Evolutionary conservation across 2,113 vertebrate genomes (phyloP), one percentile per base, ranked within the genome.

Genomic region (Theristicus caerulescens): DNA sequence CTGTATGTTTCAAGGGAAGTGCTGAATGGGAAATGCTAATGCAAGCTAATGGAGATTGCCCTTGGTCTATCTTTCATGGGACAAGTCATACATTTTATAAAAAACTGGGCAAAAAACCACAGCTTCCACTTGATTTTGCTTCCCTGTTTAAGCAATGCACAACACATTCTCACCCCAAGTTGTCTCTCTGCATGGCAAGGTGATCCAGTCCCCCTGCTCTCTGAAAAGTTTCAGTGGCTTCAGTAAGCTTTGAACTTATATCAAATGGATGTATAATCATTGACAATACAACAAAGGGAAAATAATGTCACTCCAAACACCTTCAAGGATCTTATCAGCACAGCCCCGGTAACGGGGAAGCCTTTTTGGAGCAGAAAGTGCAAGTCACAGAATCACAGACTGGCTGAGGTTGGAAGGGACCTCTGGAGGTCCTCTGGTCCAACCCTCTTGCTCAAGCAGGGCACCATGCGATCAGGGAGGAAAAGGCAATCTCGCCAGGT

Each of bases 41-140:
- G 88, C 44, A 84, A 89, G 66, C 73, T 96, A 92, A 96, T 91
- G 78, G 83, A 86, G 65, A 85, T 3, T 84, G 92, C 34, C 97
- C 86, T 95, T 91, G 77, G 49, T 91, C 72, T 76, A 5, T 55
- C 62, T 86, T 94, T 90, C 51, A 59, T 8, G n/a, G 58, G 49
- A 70, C 11, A 76, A 71, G 24, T 77, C 44, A 64, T 3, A 62
- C 9, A 77, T 70, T 82, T 87, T 27, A 93, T 54, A 25, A 66
- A 61, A 91, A 57, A 66, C 0, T 9, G 16, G 31, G 8, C 2
- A 1, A 5, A 92, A 89, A 58, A 16, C 24, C 47, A 29, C 31
- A 72, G 44, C 15, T 93, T 85, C 87, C 54, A 44, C 8, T 91
- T 78, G 54, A 51, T 81, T 76, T 82, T 66, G 74, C 72, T 80